Percentiles rank a stretch among this genome's conserved stretches.
These are phyloP conservation scores for Platysteira castanea DNA, from an alignment of 2,113 vertebrate genomes.

Conservation along the genomic window DNA sequence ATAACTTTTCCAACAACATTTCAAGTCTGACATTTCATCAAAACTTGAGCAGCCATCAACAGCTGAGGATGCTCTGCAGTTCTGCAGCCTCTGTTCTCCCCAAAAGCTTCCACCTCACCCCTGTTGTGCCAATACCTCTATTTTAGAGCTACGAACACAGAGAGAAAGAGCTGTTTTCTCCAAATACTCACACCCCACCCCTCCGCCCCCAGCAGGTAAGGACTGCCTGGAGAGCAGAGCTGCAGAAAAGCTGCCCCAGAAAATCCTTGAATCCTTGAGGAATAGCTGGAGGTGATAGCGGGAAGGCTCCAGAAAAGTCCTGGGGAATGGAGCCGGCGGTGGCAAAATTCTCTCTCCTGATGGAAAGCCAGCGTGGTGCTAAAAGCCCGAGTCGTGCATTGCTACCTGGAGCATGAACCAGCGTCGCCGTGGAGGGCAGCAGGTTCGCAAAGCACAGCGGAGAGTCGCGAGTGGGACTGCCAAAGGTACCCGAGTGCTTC, in stretches of 20 bases:
- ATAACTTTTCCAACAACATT: not conserved
- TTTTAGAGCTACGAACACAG: not conserved
- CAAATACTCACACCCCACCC: rapidly evolving
- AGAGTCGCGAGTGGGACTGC: not conserved
- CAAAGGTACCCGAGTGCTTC: not conserved
- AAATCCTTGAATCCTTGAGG: not conserved
- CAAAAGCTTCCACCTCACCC: not conserved
- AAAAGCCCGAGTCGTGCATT: not conserved
- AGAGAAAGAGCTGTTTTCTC: not conserved
- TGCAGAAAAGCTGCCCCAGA: not conserved
- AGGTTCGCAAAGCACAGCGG: not conserved
- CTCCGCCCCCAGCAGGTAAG: rapidly evolving
- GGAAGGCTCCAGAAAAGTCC: not conserved
- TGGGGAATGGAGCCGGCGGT: not conserved
- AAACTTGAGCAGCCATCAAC: not conserved
- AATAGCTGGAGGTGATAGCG: not conserved
- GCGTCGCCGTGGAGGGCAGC: not conserved
- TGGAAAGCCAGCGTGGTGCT: not conserved
- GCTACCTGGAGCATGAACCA: not conserved
- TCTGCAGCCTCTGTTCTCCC: not conserved
- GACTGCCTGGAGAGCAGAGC: rapidly evolving
- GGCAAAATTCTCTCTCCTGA: not conserved
- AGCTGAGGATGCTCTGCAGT: not conserved
- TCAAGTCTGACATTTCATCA: not conserved
- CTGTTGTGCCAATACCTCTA: not conserved